These are phyloP conservation scores for Mythimna ferrago DNA, from an alignment of 2,888 invertebrate species.

Conservation along the genomic window DNA sequence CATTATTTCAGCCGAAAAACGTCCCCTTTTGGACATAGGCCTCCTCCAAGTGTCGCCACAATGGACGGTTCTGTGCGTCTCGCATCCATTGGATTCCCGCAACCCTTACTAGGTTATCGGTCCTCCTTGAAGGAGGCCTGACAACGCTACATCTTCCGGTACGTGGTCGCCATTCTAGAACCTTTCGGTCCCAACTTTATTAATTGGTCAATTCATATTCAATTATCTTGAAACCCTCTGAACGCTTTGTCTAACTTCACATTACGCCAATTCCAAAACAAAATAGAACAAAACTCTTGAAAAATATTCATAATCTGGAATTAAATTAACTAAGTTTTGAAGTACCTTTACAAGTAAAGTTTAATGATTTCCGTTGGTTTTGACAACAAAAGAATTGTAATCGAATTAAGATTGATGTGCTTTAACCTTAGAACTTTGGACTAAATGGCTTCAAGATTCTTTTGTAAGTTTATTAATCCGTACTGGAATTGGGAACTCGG, in stretches of 20 bases:
- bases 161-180: too few relatives aligned
- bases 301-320: neutral
- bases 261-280: constrained; percentile 11
- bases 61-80: too few relatives aligned
- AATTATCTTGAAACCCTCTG: constrained; percentile 10
- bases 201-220: constrained; percentile 4
- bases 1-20: too few relatives aligned
- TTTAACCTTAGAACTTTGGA: constrained; percentile 38
- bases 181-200: too few relatives aligned
- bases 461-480: constrained; percentile 19
- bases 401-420: constrained; percentile 41
- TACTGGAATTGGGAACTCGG: constrained; percentile 5
- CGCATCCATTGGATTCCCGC: too few relatives aligned
- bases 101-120: too few relatives aligned
- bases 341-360: constrained; percentile 29
- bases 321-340: constrained; percentile 31
- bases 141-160: too few relatives aligned
- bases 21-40: too few relatives aligned
- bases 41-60: too few relatives aligned
- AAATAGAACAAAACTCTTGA: constrained; percentile 15
- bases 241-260: neutral
- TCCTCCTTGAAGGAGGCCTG: too few relatives aligned
- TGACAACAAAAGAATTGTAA: constrained; percentile 57
- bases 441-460: constrained; percentile 20
- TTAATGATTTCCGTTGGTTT: constrained; percentile 48